Evolutionary conservation across 2,113 vertebrate genomes (phyloP), one percentile per base, ranked within the genome.

Genomic region (Ibidorhyncha struthersii): DNA sequence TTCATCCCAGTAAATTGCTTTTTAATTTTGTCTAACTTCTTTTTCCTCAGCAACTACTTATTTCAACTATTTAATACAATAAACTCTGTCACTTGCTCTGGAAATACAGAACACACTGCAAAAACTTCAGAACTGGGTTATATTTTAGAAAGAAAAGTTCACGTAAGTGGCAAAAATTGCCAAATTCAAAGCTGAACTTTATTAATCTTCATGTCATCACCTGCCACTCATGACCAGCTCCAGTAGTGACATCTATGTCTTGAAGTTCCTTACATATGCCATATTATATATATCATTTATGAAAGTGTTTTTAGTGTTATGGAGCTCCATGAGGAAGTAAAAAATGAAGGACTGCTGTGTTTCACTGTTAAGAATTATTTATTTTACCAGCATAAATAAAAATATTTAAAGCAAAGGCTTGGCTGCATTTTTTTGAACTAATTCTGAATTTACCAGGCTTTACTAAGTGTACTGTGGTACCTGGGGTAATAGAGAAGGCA

Each of bases 181-280:
- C 86, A 96, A 85, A 97, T 95, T 96, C 52, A 16, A 85, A 97
- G 96, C 91, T 34, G 20, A 96, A 79, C 82, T 89, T 97, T 84
- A 97, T 98, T 97, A 97, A 98, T 98, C 93, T 97, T 97, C 87
- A 96, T 94, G 92, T 98, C 97, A 97, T 93, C 97, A 94, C 94
- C 90, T 1, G 41, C 91, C 90, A 98, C 91, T 98, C 93, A 97
- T 36, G 81, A 89, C 74, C 91, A 97, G 89, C 84, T 97, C 92
- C 89, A 98, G 82, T 9, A 76, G 67, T 78, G 90, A 98, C 19
- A 6, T 95, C 77, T 97, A 50, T 92, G 98, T 96, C 92, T 87
- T 89, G 70, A 89, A 94, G 82, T 73, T 86, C 73, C 65, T 78
- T 45, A 87, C 70, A 40, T 14, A 78, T 58, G 55, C 69, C 32